Base-by-base conservation (phyloP, 2,888 invertebrate species). In the Habrosyne pyritoides region DNA sequence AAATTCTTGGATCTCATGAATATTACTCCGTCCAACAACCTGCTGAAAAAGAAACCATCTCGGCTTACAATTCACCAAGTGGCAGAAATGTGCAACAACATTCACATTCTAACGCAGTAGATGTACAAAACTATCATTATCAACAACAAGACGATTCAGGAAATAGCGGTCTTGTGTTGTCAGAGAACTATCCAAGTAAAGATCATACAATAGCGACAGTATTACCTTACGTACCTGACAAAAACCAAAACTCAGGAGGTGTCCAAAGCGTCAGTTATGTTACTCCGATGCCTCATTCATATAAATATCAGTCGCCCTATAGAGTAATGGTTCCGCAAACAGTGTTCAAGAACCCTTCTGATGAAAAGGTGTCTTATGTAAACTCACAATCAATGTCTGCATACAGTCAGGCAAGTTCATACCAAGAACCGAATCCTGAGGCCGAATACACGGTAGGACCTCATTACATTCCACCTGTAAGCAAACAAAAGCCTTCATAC, bases 141-240 rank as follows among this genome's bases (percentile, higher is more conserved):
- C 81, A 85, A 55, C 80, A 81, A 47, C 81, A 83, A 66, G 81
- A 73, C 53, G 75, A 79, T 26, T 68, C 84, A 2, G 71, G 77
- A 24, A 75, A 68, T 52, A 72, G 84, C 46, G 77, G 79, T 12
- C 68, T 93, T 22, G 72, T 88, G 1, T 87, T 94, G 1, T 85
- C 91, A 21, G 94, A 94, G 75, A 94, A 94, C 66, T 94, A 94
- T 70, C 94, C 94, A 0, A 93, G 91, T 63, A 89, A 93, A 60
- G 90, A 91, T 50, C 94, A 94, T 60, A 94, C 94, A 0, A 87
- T 91, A 66, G 94, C 94, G 0, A 89, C 94, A 49, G 93, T 94
- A 2, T 72, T 81, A 12, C 82, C 82, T 54, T 87, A 89, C 59
- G 83, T 83, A 52, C 65, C 75, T 22, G 67, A 26, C 59, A 65